Conservation (phyloP, 2,113 vertebrate species). For the Castor canadensis region DNA sequence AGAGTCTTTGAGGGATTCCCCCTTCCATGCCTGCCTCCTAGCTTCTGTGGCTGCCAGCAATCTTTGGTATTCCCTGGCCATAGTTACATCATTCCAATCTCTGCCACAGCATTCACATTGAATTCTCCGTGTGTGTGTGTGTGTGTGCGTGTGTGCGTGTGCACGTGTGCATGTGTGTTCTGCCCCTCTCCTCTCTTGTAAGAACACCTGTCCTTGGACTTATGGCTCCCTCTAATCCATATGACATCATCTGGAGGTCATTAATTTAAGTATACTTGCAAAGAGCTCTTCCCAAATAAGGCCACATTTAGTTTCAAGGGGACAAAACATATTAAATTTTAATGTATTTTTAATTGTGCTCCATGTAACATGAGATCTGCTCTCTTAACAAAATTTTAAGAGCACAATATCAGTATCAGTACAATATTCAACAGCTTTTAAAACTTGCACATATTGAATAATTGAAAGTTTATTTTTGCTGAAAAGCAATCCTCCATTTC, state of each 20-base stretch:
- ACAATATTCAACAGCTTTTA: not conserved
- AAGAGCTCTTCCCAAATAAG: not conserved
- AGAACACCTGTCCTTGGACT: not conserved
- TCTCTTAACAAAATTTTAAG: not conserved
- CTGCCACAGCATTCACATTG: not conserved
- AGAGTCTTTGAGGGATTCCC: not conserved
- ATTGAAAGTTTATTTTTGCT: not conserved
- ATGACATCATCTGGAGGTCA: not conserved
- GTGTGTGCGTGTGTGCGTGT: no score
- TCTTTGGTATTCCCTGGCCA: not conserved
- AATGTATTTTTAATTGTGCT: no score
- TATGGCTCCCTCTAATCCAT: not conserved
- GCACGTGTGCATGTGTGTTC: not conserved
- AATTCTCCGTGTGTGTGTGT: not conserved
- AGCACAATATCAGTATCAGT: not conserved
- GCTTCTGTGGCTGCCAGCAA: not conserved
- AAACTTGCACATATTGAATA: not conserved
- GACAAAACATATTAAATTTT: not conserved
- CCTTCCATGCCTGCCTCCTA: not conserved
- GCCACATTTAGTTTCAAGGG: not conserved
- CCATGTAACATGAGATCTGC: not conserved
- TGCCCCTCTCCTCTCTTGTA: not conserved
- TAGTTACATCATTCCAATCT: no score
- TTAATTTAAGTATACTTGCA: not conserved
- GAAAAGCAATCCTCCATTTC: not conserved